These are phyloP conservation scores for Euphonia xanthogaster DNA, from an alignment of 2,797 vertebrate species.

Conservation along the genomic window DNA sequence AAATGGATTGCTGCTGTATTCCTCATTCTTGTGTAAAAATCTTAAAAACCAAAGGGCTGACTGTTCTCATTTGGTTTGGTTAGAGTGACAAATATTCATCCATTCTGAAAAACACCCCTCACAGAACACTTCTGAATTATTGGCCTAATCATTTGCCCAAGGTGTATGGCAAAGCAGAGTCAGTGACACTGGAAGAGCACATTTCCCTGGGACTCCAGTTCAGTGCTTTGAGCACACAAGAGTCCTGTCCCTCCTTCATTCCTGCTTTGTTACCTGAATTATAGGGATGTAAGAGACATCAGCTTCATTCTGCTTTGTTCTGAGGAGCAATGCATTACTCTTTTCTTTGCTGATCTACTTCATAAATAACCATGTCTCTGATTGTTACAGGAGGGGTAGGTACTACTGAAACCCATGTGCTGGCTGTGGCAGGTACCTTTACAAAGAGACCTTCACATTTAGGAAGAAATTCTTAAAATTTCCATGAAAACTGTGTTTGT, in stretches of 20 bases:
- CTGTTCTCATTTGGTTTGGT: neutral
- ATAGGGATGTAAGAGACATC: neutral
- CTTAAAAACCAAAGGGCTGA: neutral
- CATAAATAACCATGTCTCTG: neutral
- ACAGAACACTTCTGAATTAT: neutral
- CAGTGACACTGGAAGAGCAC: neutral
- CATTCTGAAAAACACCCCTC: neutral
- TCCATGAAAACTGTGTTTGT: neutral
- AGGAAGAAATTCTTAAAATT: neutral
- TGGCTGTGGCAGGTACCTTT: neutral
- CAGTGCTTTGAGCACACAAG: neutral
- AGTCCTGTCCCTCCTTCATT: neutral
- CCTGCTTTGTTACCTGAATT: neutral
- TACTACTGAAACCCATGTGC: neutral
- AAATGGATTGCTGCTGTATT: neutral
- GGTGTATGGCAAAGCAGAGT: accelerated
- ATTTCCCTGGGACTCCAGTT: neutral
- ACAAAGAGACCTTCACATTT: neutral
- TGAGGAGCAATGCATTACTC: neutral
- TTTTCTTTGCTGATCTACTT: neutral
- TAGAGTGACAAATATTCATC: neutral
- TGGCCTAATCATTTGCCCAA: neutral
- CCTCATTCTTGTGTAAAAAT: neutral
- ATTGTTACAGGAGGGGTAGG: neutral
- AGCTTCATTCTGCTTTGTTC: neutral